Conservation (phyloP, 2,113 vertebrate genomes). For the Physeter macrocephalus region DNA sequence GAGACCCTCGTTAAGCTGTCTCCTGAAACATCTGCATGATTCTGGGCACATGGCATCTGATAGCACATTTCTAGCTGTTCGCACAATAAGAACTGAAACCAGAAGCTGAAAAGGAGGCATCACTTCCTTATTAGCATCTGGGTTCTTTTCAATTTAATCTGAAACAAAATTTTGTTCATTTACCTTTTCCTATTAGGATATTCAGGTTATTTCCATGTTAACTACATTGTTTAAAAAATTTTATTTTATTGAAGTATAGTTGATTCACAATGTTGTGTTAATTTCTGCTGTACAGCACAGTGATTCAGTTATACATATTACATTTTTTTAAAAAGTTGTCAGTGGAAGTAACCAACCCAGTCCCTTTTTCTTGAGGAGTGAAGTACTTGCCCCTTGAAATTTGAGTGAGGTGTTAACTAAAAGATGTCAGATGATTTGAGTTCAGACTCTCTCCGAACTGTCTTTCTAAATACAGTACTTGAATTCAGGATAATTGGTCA, state of each 20-base stretch:
- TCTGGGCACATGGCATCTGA: neutral
- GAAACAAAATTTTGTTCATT: neutral
- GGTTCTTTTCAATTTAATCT: neutral
- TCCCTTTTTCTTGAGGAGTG: neutral
- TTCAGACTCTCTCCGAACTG: neutral
- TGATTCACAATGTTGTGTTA: neutral
- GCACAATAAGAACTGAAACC: neutral
- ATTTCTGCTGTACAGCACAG: neutral
- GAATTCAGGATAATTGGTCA: neutral
- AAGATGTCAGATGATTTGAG: conserved; percentile 16
- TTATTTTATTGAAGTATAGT: neutral
- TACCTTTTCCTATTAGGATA: neutral
- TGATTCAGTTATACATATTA: neutral
- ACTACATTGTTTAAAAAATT: neutral
- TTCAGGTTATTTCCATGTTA: neutral
- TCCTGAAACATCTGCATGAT: neutral
- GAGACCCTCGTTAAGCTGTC: neutral
- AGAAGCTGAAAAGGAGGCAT: neutral
- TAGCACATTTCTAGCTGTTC: neutral
- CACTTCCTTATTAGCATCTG: neutral
- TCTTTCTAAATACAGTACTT: neutral
- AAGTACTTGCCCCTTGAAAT: neutral
- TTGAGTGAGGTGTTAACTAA: neutral
- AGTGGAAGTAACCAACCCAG: neutral
- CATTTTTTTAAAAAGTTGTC: neutral